phyloP scores from a whole-genome alignment of 1,140 invertebrate species.

The Idris sp. region DNA sequence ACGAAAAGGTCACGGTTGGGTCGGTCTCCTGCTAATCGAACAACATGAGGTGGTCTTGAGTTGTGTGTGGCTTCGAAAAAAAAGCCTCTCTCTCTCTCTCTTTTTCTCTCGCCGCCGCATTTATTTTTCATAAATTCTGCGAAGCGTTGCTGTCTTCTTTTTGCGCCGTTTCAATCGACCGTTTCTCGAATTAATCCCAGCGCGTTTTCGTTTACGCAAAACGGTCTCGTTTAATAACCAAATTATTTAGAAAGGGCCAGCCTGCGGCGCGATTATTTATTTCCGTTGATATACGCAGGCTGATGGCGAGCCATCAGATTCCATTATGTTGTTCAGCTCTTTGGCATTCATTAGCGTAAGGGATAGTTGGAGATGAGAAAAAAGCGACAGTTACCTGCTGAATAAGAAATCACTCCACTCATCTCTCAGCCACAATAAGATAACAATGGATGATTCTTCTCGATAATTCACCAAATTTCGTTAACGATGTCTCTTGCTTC shows the following conservation, averaged over 20 bases:
- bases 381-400: conserved; percentile 49
- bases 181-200: conserved; percentile 48
- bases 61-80: conserved; percentile 64
- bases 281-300: conserved; percentile 28
- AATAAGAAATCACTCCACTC: conserved; percentile 50
- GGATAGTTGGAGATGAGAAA: conserved; percentile 21
- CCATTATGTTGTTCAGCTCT: conserved; percentile 32
- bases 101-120: conserved; percentile 40
- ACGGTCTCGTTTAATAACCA: conserved; percentile 35
- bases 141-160: conserved; percentile 56
- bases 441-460: conserved; percentile 27
- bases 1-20: conserved; percentile 76
- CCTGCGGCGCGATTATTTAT: conserved; percentile 29
- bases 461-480: too few relatives aligned
- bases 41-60: conserved; percentile 71
- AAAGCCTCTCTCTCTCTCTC: conserved; percentile 16
- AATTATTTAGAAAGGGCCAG: conserved; percentile 20
- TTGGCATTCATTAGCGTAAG: conserved; percentile 49
- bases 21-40: conserved; percentile 78
- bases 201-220: conserved; percentile 37
- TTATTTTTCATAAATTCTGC: conserved; percentile 65
- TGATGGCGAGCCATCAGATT: conserved; percentile 38
- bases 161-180: conserved; percentile 38
- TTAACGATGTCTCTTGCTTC: too few relatives aligned
- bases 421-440: conserved; percentile 40